Conservation (phyloP, 2,797 vertebrate species). For the Melanotaenia trifasciata region DNA sequence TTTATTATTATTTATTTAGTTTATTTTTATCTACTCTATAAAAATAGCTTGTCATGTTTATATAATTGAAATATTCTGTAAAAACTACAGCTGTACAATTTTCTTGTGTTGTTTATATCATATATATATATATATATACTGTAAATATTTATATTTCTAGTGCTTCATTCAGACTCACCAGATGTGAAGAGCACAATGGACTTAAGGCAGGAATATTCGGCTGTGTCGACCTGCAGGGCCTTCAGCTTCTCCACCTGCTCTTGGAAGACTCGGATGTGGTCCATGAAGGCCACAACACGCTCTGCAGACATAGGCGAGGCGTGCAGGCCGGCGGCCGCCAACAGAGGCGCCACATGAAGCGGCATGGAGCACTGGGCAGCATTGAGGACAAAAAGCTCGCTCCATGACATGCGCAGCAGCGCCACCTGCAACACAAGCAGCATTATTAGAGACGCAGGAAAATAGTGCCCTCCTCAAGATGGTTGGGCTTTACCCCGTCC, state of each 20-base stretch:
- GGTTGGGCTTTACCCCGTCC: too few species aligned
- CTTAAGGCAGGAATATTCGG: constrained; percentile 90
- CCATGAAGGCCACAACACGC: constrained; percentile 90
- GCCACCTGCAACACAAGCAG: constrained; percentile 77
- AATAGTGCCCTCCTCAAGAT: background rate
- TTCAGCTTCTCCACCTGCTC: constrained; percentile 93
- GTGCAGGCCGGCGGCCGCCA: constrained; percentile 89
- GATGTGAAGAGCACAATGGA: constrained; percentile 90
- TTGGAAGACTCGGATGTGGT: constrained; percentile 91
- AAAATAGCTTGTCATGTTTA: too few species aligned
- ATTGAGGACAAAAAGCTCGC: constrained; percentile 90
- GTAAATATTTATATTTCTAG: too few species aligned
- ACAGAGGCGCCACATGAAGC: constrained; percentile 86
- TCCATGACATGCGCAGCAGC: constrained; percentile 90
- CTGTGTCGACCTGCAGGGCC: constrained; percentile 89
- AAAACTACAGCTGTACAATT: too few species aligned
- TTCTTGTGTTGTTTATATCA: too few species aligned
- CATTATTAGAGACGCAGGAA: background rate
- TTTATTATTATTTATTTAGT: too few species aligned
- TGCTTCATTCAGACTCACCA: constrained; percentile 75
- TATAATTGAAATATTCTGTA: too few species aligned
- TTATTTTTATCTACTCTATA: too few species aligned
- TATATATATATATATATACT: too few species aligned
- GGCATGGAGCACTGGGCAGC: constrained; percentile 91
- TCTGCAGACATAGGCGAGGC: constrained; percentile 90